These are phyloP conservation scores for Pipistrellus nathusii DNA, from an alignment of 2,797 vertebrate genomes.

Conservation along the genomic window DNA sequence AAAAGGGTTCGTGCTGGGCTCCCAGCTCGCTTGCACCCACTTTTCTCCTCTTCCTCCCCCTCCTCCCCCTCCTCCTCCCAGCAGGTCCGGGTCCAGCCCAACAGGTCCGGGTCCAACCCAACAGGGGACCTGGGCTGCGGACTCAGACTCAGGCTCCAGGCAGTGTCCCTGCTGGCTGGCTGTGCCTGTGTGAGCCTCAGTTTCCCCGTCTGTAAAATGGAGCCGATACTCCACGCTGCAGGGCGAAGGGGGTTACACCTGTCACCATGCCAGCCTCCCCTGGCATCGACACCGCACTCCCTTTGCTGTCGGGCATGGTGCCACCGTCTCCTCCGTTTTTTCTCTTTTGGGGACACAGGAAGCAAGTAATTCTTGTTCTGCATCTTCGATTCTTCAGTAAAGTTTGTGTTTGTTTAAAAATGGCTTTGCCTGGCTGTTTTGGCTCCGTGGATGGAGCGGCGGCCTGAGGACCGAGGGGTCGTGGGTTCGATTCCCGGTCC, in stretches of 20 bases:
- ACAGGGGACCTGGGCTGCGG: not conserved
- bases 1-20: not conserved
- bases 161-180: not conserved
- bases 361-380: not conserved
- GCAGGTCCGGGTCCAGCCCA: not conserved
- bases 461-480: too few relatives aligned
- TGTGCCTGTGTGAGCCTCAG: not conserved
- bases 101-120: not conserved
- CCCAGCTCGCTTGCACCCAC: not conserved
- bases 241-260: too few relatives aligned
- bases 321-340: not conserved
- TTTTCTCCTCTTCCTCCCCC: too few relatives aligned
- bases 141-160: not conserved
- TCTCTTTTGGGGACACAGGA: not conserved
- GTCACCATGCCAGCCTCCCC: too few relatives aligned
- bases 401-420: not conserved
- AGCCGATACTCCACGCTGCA: not conserved
- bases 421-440: not conserved
- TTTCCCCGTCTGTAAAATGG: conserved; percentile 29
- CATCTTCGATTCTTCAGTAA: not conserved
- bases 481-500: too few relatives aligned
- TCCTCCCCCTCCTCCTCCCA: not conserved
- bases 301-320: not conserved
- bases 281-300: too few relatives aligned
- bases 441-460: too few relatives aligned